phyloP scores from a whole-genome alignment of 2,797 vertebrate genomes.

The Typhlichthys subterraneus region DNA sequence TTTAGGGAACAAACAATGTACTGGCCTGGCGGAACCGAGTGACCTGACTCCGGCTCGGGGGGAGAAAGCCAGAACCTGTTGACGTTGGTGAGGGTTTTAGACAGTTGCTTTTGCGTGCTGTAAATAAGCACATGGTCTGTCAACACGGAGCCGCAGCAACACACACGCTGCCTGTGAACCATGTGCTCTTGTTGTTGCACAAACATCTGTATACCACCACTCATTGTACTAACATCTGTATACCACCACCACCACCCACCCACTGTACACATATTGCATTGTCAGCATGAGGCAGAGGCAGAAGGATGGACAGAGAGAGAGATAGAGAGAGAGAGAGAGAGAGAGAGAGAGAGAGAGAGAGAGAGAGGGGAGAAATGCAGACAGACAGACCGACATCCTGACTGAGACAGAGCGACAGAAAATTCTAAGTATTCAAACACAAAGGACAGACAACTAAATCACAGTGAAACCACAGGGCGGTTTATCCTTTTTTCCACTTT shows the following conservation, averaged over 20 bases:
- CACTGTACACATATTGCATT: background rate
- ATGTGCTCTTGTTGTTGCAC: slow-evolving; percentile 36
- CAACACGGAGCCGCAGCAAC: slow-evolving; percentile 49
- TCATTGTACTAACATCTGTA: too few species aligned
- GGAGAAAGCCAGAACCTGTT: slow-evolving; percentile 25
- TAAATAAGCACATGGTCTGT: slow-evolving; percentile 68
- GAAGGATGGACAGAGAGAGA: background rate
- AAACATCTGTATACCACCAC: too few species aligned
- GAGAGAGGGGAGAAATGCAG: background rate
- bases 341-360: background rate
- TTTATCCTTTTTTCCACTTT: slow-evolving; percentile 26
- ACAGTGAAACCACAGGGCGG: slow-evolving; percentile 16
- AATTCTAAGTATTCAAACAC: slow-evolving; percentile 9
- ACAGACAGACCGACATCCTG: background rate
- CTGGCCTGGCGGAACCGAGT: slow-evolving; percentile 38
- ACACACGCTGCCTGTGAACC: slow-evolving; percentile 30
- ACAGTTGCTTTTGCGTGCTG: slow-evolving; percentile 53
- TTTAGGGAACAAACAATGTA: slow-evolving; percentile 62
- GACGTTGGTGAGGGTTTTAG: slow-evolving; percentile 38
- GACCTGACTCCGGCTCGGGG: slow-evolving; percentile 35
- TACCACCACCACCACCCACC: too few species aligned
- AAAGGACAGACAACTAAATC: slow-evolving; percentile 19
- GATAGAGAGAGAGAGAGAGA: background rate
- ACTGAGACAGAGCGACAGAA: slow-evolving; percentile 12
- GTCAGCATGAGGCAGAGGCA: background rate